phyloP scores from a whole-genome alignment of 2,888 invertebrate species.

The Busseola fusca region DNA sequence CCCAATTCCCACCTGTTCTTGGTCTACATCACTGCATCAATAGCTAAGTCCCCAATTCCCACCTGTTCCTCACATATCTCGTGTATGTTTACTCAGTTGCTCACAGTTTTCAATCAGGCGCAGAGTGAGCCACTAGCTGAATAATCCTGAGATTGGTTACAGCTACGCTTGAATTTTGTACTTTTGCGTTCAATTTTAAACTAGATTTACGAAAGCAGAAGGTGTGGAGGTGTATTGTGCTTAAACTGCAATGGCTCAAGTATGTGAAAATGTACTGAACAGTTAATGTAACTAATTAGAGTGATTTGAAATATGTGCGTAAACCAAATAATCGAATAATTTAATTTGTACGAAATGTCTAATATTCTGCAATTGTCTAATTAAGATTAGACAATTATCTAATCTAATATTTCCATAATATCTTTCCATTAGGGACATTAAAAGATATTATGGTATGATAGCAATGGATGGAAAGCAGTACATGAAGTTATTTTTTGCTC shows the following conservation, averaged over 20 bases:
- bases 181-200: conserved; percentile 20
- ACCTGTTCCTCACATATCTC: neutral
- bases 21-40: conserved; percentile 22
- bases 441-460: too few species aligned
- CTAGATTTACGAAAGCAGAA: neutral
- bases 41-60: neutral
- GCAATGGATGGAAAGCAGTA: too few species aligned
- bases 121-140: conserved; percentile 4
- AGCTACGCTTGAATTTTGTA: conserved; percentile 30
- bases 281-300: neutral
- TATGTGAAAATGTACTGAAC: neutral
- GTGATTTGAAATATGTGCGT: too few species aligned
- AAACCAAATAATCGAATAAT: neutral
- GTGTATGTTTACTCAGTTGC: conserved; percentile 45
- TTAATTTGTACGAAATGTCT: neutral
- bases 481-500: too few species aligned
- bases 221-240: neutral
- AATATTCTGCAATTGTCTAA: neutral
- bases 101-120: conserved; percentile 52
- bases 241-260: neutral
- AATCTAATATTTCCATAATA: neutral
- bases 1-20: neutral
- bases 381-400: too few species aligned
- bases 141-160: conserved; percentile 57
- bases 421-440: neutral